Evolutionary conservation across 2,113 vertebrate genomes (phyloP).

Genomic region (Albula glossodonta): DNA sequence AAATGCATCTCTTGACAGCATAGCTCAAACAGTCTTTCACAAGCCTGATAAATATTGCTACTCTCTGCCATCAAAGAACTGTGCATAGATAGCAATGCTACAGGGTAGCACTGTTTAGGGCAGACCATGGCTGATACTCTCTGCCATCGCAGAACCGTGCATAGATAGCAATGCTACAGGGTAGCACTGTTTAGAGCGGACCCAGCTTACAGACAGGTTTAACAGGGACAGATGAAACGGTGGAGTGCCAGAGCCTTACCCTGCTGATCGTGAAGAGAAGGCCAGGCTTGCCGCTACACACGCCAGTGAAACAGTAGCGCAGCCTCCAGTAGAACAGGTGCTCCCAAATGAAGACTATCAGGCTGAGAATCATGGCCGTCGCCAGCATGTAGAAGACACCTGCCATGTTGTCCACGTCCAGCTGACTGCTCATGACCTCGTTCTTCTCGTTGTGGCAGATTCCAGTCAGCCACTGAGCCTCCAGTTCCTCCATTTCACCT

Average conservation of each 20-base stretch:
- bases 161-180: too few species aligned
- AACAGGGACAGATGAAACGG: neutral
- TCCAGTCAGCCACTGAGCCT: constrained; percentile 93
- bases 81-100: too few species aligned
- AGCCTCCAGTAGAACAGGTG: constrained; percentile 98
- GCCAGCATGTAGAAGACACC: constrained; percentile 98
- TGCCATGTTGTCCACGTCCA: constrained; percentile 98
- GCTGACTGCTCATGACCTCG: constrained; percentile 97
- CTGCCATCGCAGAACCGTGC: too few species aligned
- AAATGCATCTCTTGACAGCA: too few species aligned
- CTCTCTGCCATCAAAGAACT: too few species aligned
- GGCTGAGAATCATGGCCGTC: constrained; percentile 91
- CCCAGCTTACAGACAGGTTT: neutral
- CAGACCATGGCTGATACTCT: too few species aligned
- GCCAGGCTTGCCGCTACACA: constrained; percentile 87
- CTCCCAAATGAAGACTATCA: constrained; percentile 95
- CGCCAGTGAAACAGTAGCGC: constrained; percentile 93
- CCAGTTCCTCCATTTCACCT: constrained; percentile 98
- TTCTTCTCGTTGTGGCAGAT: constrained; percentile 98
- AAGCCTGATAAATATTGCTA: too few species aligned
- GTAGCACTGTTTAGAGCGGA: too few species aligned
- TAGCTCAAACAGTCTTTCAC: too few species aligned
- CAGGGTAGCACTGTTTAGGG: too few species aligned
- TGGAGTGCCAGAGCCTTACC: constrained; percentile 68
- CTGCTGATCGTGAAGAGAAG: constrained; percentile 95